These are phyloP conservation scores for Scortum barcoo DNA, from an alignment of 2,113 vertebrate species.

Conservation along the genomic window DNA sequence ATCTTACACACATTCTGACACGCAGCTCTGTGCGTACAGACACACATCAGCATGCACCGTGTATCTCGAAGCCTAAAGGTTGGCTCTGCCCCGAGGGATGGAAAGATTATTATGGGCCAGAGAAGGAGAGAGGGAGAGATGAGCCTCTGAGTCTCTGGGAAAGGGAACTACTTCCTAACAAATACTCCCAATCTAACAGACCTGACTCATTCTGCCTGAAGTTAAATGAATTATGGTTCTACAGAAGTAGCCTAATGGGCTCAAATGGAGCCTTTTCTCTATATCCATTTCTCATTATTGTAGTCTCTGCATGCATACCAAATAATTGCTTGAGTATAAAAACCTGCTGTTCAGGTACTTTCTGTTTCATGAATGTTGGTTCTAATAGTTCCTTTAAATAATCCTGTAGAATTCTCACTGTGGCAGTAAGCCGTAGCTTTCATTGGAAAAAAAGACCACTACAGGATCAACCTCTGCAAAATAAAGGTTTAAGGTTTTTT, in stretches of 20 bases:
- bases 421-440: neutral
- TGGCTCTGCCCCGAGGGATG: conserved; percentile 52
- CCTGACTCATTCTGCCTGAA: conserved; percentile 46
- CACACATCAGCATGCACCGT: conserved; percentile 42
- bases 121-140: conserved; percentile 26
- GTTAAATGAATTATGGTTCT: conserved; percentile 46
- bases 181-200: conserved; percentile 38
- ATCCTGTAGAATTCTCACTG: neutral
- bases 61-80: conserved; percentile 48
- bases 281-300: conserved; percentile 33
- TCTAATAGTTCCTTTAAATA: conserved; percentile 27
- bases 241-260: conserved; percentile 33
- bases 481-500: neutral
- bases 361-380: conserved; percentile 15
- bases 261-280: conserved; percentile 42
- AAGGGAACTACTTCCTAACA: conserved; percentile 27
- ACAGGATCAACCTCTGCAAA: neutral
- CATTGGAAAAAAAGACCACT: neutral
- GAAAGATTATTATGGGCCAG: conserved; percentile 54
- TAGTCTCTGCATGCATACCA: conserved; percentile 29
- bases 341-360: conserved; percentile 42
- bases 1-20: neutral
- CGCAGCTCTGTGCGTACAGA: neutral
- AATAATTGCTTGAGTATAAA: conserved; percentile 28
- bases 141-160: conserved; percentile 42